A percentile compares a stretch with the other conserved stretches of the same genome.
These are phyloP conservation scores for Brotula barbata DNA, from an alignment of 2,797 vertebrate genomes.

Conservation along the genomic window DNA sequence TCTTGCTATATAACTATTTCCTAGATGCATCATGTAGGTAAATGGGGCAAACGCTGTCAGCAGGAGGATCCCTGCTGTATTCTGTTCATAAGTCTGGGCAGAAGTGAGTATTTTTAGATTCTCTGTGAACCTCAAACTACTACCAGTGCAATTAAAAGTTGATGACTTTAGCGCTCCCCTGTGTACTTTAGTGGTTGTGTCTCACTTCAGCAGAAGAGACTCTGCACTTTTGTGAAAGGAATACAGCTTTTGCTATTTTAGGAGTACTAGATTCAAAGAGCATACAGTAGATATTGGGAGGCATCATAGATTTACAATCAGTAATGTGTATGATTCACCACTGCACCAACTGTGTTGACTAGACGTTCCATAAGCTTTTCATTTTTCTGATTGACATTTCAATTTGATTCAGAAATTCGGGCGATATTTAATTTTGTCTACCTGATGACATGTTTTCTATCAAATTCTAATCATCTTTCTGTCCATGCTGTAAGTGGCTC, in stretches of 20 bases:
- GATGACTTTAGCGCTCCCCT: constrained; percentile 4
- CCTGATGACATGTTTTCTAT: too few relatives aligned
- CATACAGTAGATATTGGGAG: too few relatives aligned
- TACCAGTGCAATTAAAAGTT: not conserved
- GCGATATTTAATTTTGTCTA: too few relatives aligned
- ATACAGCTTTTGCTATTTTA: too few relatives aligned
- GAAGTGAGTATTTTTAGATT: not conserved
- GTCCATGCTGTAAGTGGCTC: too few relatives aligned
- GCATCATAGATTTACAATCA: too few relatives aligned
- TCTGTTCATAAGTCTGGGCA: not conserved
- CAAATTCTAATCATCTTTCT: too few relatives aligned
- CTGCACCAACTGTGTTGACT: not conserved
- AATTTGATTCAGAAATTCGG: too few relatives aligned
- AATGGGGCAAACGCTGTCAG: not conserved
- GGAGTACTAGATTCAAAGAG: too few relatives aligned
- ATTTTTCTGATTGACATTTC: too few relatives aligned
- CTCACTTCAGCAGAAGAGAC: not conserved
- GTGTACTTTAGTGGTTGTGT: not conserved
- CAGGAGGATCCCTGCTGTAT: not conserved
- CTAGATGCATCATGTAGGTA: not conserved
- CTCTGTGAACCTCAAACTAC: not conserved
- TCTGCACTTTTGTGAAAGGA: not conserved
- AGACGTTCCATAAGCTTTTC: not conserved
- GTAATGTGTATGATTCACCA: too few relatives aligned
- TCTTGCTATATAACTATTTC: not conserved